Evolutionary conservation across 2,797 vertebrate species (phyloP).

Genomic region (Agapornis canus): DNA sequence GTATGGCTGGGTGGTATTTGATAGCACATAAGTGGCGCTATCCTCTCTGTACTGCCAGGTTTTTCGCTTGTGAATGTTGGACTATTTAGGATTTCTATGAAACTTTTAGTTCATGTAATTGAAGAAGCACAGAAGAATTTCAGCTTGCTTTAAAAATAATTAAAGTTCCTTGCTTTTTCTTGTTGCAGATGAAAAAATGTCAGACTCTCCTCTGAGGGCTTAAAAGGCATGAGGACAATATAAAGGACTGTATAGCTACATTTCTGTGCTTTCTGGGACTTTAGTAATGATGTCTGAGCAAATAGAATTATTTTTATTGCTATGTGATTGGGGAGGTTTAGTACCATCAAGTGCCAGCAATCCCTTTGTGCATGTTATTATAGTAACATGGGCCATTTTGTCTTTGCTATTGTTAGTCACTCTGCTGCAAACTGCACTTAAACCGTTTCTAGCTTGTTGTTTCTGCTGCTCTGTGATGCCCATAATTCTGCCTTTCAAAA

Average conservation of each 20-base stretch:
- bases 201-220: background rate
- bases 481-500: background rate
- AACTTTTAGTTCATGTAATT: background rate
- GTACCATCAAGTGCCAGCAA: background rate
- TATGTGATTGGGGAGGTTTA: background rate
- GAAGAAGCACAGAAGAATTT: background rate
- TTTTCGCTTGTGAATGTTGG: background rate
- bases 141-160: background rate
- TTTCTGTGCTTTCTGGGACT: background rate
- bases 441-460: background rate
- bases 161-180: background rate
- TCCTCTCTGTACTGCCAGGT: background rate
- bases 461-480: background rate
- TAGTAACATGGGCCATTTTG: background rate
- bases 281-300: background rate
- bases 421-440: background rate
- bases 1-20: background rate
- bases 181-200: background rate
- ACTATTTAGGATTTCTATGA: background rate
- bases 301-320: background rate
- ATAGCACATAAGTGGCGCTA: accelerated
- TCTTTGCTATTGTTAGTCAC: background rate
- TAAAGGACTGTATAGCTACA: background rate
- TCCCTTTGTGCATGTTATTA: background rate
- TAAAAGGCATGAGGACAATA: background rate